A percentile compares a stretch with the other conserved stretches of the same genome.
Evolutionary conservation across 2,113 vertebrate species (phyloP).

Genomic region (western clawed frog (Xenopus tropicalis)): UCB_Xtro_10.0 CM004443.2:70802001-70802500

Average conservation of each 20-base stretch:
- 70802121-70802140: no score
- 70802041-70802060: no score
- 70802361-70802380: neutral
- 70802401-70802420: neutral
- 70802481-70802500: neutral
- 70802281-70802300: neutral
- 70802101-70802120: no score
- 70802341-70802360: neutral
- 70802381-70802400: neutral
- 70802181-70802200: neutral
- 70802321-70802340: neutral
- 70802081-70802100: no score
- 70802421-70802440: neutral
- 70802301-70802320: neutral
- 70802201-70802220: neutral
- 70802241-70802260: neutral
- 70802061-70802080: no score
- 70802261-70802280: neutral
- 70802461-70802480: neutral
- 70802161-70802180: neutral
- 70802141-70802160: neutral
- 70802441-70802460: no score
- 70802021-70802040: no score
- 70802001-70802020: neutral
- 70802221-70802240: neutral